Evolutionary conservation across 2,113 vertebrate species (phyloP).

Genomic region (Thomomys bottae): DNA sequence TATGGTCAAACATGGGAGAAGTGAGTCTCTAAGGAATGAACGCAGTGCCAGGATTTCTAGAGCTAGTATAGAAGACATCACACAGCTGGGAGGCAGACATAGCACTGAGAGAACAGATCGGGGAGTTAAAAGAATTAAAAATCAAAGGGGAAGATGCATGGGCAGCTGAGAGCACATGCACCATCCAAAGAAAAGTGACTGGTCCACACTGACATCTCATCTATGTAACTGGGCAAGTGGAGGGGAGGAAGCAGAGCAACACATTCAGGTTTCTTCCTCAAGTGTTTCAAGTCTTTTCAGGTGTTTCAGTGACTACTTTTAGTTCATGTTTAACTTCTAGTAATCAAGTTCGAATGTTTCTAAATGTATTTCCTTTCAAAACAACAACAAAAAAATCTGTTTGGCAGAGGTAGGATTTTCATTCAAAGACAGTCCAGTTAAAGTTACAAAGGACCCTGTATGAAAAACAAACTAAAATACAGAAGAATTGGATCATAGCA

Average conservation of each 20-base stretch:
- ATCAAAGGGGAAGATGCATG: slow-evolving; percentile 6
- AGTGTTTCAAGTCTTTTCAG: slow-evolving; percentile 40
- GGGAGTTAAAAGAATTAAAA: slow-evolving; percentile 29
- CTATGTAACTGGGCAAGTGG: neutral
- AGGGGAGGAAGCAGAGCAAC: neutral
- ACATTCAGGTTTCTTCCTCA: neutral
- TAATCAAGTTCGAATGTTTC: slow-evolving; percentile 33
- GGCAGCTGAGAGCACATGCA: neutral
- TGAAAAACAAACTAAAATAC: too few relatives aligned
- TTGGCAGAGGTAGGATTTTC: too few relatives aligned
- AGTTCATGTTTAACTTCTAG: slow-evolving; percentile 47
- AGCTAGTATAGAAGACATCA: neutral
- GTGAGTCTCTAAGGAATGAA: too few relatives aligned
- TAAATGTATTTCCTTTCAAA: neutral
- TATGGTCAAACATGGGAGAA: too few relatives aligned
- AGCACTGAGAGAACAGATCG: slow-evolving; percentile 12
- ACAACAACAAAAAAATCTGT: neutral
- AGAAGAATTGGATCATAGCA: too few relatives aligned
- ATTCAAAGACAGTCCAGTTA: too few relatives aligned
- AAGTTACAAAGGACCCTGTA: too few relatives aligned
- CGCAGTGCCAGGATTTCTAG: neutral
- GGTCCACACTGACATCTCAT: neutral
- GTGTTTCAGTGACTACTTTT: neutral
- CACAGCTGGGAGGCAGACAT: neutral
- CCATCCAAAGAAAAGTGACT: neutral